These are phyloP conservation scores for Rhynchonycteris naso DNA, from an alignment of 2,797 vertebrate species.

Conservation along the genomic window DNA sequence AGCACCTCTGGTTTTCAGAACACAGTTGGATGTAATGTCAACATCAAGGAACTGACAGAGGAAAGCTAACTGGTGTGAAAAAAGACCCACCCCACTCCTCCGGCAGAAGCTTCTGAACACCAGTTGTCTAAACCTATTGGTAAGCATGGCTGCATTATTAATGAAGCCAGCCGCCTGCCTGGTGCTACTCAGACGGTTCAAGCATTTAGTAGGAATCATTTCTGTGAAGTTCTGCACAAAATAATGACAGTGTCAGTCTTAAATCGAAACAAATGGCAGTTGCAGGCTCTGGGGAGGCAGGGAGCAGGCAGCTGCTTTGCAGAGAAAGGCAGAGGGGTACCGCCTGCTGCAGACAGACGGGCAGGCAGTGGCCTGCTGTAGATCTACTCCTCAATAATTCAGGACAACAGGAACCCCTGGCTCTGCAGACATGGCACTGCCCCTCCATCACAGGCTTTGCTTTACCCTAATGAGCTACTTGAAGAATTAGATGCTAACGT, in stretches of 20 bases:
- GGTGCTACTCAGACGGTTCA: conserved; percentile 89
- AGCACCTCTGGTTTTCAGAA: conserved; percentile 86
- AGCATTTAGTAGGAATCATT: conserved; percentile 87
- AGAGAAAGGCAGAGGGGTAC: conserved; percentile 83
- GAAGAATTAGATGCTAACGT: conserved; percentile 80
- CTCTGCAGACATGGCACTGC: conserved; percentile 81
- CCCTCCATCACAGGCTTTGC: conserved; percentile 83
- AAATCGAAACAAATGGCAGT: conserved; percentile 89
- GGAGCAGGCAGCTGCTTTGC: conserved; percentile 84
- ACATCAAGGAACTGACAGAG: conserved; percentile 89
- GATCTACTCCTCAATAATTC: conserved; percentile 87
- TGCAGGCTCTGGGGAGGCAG: conserved; percentile 86
- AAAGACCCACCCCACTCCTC: conserved; percentile 79
- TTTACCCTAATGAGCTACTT: conserved; percentile 84
- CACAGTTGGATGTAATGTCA: conserved; percentile 88
- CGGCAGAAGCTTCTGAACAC: conserved; percentile 91
- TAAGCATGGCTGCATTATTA: conserved; percentile 93
- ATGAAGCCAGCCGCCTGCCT: conserved; percentile 88
- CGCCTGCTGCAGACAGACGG: conserved; percentile 87
- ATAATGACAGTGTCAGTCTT: conserved; percentile 89
- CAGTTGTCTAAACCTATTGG: conserved; percentile 93
- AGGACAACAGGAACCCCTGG: conserved; percentile 83
- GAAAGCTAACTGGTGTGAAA: conserved; percentile 88
- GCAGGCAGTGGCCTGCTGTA: conserved; percentile 80
- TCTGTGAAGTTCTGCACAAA: conserved; percentile 87